phyloP scores from a whole-genome alignment of 2,888 invertebrate genomes.

The Ditula angustiorana region DNA sequence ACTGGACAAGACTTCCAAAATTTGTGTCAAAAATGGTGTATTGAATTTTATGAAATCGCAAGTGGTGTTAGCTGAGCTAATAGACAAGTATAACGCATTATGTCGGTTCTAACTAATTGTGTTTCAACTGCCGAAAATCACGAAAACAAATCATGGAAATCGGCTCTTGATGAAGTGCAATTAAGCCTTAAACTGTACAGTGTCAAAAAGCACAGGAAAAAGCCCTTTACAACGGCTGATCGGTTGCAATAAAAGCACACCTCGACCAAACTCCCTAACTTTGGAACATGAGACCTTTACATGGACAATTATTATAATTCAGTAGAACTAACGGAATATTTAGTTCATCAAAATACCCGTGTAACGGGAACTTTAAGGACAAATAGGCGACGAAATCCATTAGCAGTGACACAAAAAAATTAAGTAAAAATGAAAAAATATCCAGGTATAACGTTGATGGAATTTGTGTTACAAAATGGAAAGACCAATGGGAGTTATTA shows the following conservation, averaged over 20 bases:
- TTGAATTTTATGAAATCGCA: slow-evolving; percentile 17
- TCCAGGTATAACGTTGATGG: slow-evolving; percentile 13
- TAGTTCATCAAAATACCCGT: background rate
- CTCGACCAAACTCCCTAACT: background rate
- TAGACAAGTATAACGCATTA: slow-evolving; percentile 8
- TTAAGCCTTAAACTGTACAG: slow-evolving; percentile 18
- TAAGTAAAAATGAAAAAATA: slow-evolving; percentile 7
- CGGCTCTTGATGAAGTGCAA: slow-evolving; percentile 12
- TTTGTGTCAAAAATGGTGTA: background rate
- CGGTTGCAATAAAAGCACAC: slow-evolving; percentile 9
- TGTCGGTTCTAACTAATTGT: no score
- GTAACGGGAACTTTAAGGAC: slow-evolving; percentile 10
- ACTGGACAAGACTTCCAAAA: slow-evolving; percentile 15
- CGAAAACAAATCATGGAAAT: slow-evolving; percentile 15
- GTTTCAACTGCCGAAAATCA: slow-evolving; percentile 15
- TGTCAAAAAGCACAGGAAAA: slow-evolving; percentile 12
- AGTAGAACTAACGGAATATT: slow-evolving; percentile 3
- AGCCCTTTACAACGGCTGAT: slow-evolving; percentile 19
- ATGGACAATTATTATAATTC: slow-evolving; percentile 12
- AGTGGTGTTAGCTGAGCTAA: slow-evolving; percentile 11
- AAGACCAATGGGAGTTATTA: background rate
- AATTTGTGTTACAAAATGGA: slow-evolving; percentile 15
- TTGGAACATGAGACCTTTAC: background rate
- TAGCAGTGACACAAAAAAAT: background rate
- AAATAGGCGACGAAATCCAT: background rate